Base-by-base conservation (phyloP, 2,888 invertebrate genomes). In the Apodemia zela region DNA sequence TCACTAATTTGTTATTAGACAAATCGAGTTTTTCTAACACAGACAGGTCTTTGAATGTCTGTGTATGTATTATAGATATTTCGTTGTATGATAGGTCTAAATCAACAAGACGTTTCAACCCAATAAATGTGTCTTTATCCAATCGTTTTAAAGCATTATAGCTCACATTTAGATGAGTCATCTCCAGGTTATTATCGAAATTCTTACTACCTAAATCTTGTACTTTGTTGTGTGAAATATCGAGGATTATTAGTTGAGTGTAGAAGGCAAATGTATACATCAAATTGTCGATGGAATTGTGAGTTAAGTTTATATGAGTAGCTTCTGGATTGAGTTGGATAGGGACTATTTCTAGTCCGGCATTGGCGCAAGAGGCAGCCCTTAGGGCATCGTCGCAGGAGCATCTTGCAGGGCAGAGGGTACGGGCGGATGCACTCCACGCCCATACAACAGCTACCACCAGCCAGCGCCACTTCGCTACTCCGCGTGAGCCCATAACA, bases 281-380 rank as follows among this genome's bases (percentile, higher is more conserved):
- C 8, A 98, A 93, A 76, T 94, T 94, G 77, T 94, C 93, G 78
- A 98, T 96, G 72, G 94, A 94, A 85, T 98, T 98, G 79, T 95
- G 93, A n/a, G 95, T 95, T 65, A 98, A 94, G 80, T 96, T 96
- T 78, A 98, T 95, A 84, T 95, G 94, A 62, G 94, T 94, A 61
- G 97, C 94, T 81, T 96, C 96, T 51, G 98, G 98, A 85, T 97
- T 97, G 71, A 97, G 93, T 80, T 97, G 97, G 73, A 97, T 97
- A 67, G 97, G 97, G 63, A 97, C 96, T 73, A 96, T 95, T 81
- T 96, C 96, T 71, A 97, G 93, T 67, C 94, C 94, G 63, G 96
- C 96, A 76, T 94, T 94, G 71, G 95, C 94, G 84, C 97, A 97
- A 70, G 94, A 94, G 35, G 96, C 95, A 66, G 94, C 94, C 69